Conservation (phyloP, 2,797 vertebrate species). For the Macroramphosus scolopax region DNA sequence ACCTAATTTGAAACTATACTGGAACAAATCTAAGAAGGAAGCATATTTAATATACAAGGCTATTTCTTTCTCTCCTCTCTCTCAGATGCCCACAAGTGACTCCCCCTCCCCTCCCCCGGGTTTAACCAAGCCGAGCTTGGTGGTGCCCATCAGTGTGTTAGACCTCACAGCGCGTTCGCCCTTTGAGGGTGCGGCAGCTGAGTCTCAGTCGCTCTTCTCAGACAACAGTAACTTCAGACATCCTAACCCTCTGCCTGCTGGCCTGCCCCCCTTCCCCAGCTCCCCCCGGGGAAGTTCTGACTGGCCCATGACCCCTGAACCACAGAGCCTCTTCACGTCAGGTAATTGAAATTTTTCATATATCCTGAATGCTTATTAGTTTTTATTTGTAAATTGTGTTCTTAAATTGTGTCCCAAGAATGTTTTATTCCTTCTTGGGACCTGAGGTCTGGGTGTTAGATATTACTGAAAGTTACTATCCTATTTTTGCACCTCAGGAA, state of each 20-base stretch:
- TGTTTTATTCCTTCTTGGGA: no score
- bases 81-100: slow-evolving; percentile 88
- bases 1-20: no score
- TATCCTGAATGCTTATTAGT: no score
- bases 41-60: no score
- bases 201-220: slow-evolving; percentile 98
- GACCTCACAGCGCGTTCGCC: slow-evolving; percentile 92
- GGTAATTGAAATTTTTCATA: no score
- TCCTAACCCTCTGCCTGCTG: slow-evolving; percentile 94
- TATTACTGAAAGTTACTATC: no score
- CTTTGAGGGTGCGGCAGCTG: slow-evolving; percentile 92
- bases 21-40: no score
- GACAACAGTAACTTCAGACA: slow-evolving; percentile 96
- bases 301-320: slow-evolving; percentile 97
- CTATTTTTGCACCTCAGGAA: no score
- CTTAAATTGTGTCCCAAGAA: no score
- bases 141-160: slow-evolving; percentile 90
- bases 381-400: neutral
- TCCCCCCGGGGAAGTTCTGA: slow-evolving; percentile 87
- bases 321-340: slow-evolving; percentile 98
- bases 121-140: slow-evolving; percentile 89
- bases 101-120: slow-evolving; percentile 96
- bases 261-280: slow-evolving; percentile 89
- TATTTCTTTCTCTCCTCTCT: neutral
- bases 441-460: no score